Evolutionary conservation across 2,113 vertebrate species (phyloP).

Genomic region (Phyllopteryx taeniolatus): DNA sequence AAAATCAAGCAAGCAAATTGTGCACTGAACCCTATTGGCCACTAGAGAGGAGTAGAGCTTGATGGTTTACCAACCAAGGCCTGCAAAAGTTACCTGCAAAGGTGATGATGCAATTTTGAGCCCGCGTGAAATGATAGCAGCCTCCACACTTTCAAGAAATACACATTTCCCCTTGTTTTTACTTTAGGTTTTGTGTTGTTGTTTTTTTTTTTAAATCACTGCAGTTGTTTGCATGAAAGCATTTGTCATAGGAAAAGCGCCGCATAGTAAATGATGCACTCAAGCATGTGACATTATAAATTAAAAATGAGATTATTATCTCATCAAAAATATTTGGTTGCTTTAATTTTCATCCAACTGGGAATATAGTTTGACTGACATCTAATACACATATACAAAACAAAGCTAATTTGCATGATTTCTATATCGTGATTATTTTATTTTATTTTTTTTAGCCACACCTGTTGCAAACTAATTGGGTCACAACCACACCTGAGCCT

Average conservation of each 20-base stretch:
- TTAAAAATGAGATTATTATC: not conserved
- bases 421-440: not conserved
- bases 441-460: not conserved
- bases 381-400: not conserved
- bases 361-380: not conserved
- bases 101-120: not conserved
- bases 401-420: not conserved
- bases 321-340: not conserved
- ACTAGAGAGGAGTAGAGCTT: slow-evolving; percentile 34
- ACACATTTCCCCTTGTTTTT: not conserved
- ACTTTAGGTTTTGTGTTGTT: no score
- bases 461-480: not conserved
- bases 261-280: not conserved
- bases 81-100: not conserved
- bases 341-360: not conserved
- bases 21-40: slow-evolving; percentile 17
- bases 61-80: not conserved
- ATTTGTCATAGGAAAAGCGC: no score
- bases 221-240: no score
- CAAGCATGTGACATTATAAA: not conserved
- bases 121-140: not conserved
- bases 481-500: not conserved
- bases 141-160: not conserved
- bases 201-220: no score
- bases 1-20: not conserved